Base-by-base conservation (phyloP, 2,888 invertebrate species). In the Mellilla xanthometata region DNA sequence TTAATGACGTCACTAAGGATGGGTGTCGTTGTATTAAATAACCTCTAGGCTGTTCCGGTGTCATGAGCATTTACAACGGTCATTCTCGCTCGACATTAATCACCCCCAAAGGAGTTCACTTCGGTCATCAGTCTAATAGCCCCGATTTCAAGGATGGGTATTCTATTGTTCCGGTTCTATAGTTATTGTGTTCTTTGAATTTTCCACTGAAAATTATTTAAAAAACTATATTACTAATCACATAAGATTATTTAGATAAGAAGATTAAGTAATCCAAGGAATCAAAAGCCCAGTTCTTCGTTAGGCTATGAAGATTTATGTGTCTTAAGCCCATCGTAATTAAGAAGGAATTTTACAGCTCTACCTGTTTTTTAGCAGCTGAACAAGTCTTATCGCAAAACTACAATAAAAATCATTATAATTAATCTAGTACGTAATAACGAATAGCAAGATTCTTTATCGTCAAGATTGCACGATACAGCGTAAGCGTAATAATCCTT, bases 21-120 rank as follows among this genome's bases (percentile, higher is more conserved):
- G 45, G 31, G 28, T 46, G 31, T 44, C 33, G 15, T 27, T 9
- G 12, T 24, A 10, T 35, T 36, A 34, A 33, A 30, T 26, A 34
- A 38, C 38, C 34, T 15, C 13, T 50, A 36, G 12, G 42, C 42
- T 27, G 40, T 51, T 43, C 27, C 34, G 35, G 30, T 15, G 31
- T 23, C 30, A 46, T 34, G 35, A 40, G 27, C 46, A 46, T 46
- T 40, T 62, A 58, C 55, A 58, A 59, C 62, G 58, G 60, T 59
- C 40, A 58, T 59, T 58, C 62, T 69, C 62, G 65, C 65, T 65
- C 49, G 58, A 58, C 64, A 62, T 69, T 68, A 62, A 68, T 71
- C 68, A 75, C 62, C 65, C 65, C 60, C 58, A 60, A 67, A 66
- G 66, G 59, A 63, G 57, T 68, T 68, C 61, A 68, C 60, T 52